phyloP scores from a whole-genome alignment of 2,888 invertebrate genomes.

The Cheilosia variabilis region DNA sequence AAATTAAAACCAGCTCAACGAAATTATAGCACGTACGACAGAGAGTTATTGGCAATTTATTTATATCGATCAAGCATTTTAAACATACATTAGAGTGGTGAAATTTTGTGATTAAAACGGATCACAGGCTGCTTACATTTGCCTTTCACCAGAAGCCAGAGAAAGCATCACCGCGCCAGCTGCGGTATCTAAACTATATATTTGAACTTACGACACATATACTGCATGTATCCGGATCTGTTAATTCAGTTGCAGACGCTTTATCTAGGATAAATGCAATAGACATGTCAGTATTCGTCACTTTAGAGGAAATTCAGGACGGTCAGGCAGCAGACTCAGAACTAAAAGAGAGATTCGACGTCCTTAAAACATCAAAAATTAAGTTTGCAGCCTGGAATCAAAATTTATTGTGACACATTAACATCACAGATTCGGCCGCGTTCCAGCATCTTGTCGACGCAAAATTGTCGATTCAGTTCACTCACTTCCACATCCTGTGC shows the following conservation, averaged over 20 bases:
- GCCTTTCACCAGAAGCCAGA: conserved; percentile 78
- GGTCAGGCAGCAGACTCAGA: conserved; percentile 26
- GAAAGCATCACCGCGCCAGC: conserved; percentile 79
- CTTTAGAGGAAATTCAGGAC: conserved; percentile 8
- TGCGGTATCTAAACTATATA: conserved; percentile 79
- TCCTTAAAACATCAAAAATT: conserved; percentile 9
- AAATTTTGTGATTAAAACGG: conserved; percentile 51
- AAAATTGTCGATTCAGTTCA: conserved; percentile 35
- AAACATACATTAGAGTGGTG: conserved; percentile 57
- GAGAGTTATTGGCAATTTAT: conserved; percentile 81
- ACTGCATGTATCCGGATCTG: conserved; percentile 47
- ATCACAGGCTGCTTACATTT: conserved; percentile 69
- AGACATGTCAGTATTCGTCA: neutral
- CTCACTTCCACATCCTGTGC: conserved; percentile 51
- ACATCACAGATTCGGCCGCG: conserved; percentile 7
- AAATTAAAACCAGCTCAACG: conserved; percentile 78
- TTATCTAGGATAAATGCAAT: conserved; percentile 74
- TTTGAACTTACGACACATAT: conserved; percentile 43
- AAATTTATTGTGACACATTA: conserved; percentile 15
- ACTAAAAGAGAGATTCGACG: conserved; percentile 18
- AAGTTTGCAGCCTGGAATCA: neutral
- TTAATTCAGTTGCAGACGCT: conserved; percentile 47
- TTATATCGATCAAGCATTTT: conserved; percentile 78
- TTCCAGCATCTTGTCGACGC: conserved; percentile 2
- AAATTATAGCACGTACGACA: conserved; percentile 80